Base-by-base conservation (phyloP, 2,888 invertebrate genomes). In the Mimas tiliae region DNA sequence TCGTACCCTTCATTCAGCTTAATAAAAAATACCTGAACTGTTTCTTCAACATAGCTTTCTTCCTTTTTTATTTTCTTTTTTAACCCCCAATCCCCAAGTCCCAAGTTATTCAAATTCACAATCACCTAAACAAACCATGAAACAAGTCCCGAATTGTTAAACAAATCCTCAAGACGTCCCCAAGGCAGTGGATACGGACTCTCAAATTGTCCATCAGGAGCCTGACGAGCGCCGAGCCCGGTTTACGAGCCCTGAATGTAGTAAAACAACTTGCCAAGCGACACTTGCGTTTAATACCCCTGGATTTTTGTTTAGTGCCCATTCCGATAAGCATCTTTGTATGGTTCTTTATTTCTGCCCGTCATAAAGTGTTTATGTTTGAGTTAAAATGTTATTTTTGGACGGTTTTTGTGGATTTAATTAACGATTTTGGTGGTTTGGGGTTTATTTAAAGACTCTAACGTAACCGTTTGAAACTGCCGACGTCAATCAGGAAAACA, bases 201-300 rank as follows among this genome's bases (percentile, higher is more conserved):
- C 91, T 86, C 90, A 89, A 92, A 93, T 88, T 90, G 92, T 90
- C 93, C 91, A 92, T 93, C 92, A 91, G 87, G 88, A 88, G 90
- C 90, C 86, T 87, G 89, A 85, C 83, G 82, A 65, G 51, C 51
- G 52, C 19, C 42, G 50, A 34, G 55, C 33, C 66, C 52, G 87
- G 85, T 91, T 91, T 91, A 91, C 89, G 87, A 87, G 76, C 86
- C 82, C 81, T 81, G 83, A 81, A 79, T 78, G 82, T 85, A 86
- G 87, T 90, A 89, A 89, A 90, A 91, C 89, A 87, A 85, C 86
- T 85, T 83, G 87, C 80, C 82, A 91, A 90, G 58, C 88, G 88
- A 86, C 89, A 87, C 88, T 86, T 84, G 73, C 73, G 84, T 84
- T 86, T 89, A 88, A 85, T 85, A 84, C 88, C 85, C 78, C 82